phyloP scores from a whole-genome alignment of 2,797 vertebrate species.

The Lerista edwardsae region DNA sequence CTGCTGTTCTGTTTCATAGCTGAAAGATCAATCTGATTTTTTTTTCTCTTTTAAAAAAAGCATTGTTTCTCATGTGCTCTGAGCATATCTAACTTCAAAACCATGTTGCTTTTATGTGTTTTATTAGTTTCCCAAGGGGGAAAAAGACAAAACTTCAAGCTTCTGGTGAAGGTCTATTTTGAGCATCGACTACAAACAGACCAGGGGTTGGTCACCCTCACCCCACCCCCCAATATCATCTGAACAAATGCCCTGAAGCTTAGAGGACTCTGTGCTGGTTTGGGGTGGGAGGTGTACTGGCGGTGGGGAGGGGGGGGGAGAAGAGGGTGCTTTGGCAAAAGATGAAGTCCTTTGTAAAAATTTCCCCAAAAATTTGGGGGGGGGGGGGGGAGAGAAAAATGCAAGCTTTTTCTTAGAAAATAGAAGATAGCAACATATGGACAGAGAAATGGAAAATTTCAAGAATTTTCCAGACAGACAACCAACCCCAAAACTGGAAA shows the following conservation, averaged over 20 bases:
- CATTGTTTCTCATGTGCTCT: too few species aligned
- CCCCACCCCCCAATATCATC: background rate
- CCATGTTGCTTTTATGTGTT: background rate
- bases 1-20: background rate
- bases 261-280: background rate
- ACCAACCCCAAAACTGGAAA: too few species aligned
- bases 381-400: background rate
- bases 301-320: too few species aligned
- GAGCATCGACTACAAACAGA: background rate
- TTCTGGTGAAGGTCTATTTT: background rate
- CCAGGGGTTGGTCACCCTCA: background rate
- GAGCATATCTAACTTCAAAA: too few species aligned
- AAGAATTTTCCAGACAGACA: too few species aligned
- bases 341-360: too few species aligned
- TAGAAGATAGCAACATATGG: background rate
- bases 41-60: too few species aligned
- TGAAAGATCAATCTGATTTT: too few species aligned
- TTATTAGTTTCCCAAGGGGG: slow-evolving; percentile 3
- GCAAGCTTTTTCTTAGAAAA: background rate
- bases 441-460: background rate
- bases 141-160: slow-evolving; percentile 2
- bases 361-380: background rate
- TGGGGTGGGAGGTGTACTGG: too few species aligned
- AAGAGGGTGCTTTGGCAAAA: background rate
- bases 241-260: background rate